Evolutionary conservation across 2,113 vertebrate genomes (phyloP).

Genomic region (Cheirogaleus medius): DNA sequence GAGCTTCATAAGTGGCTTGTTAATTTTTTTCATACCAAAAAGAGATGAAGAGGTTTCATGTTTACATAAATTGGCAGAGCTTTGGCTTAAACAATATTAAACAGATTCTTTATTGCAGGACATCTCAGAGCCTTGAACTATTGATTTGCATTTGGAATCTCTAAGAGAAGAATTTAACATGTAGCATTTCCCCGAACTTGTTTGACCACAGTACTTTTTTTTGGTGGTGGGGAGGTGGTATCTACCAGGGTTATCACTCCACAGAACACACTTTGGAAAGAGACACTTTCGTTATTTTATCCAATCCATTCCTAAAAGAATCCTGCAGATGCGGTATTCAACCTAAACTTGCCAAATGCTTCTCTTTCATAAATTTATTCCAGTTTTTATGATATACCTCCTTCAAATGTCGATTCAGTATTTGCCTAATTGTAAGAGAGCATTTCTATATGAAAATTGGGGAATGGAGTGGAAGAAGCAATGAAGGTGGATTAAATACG

Average conservation of each 20-base stretch:
- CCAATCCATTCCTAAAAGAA: neutral
- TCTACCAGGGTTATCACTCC: neutral
- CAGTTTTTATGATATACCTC: neutral
- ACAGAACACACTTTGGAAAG: neutral
- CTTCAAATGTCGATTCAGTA: neutral
- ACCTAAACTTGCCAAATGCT: rapidly evolving
- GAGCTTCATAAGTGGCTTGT: rapidly evolving
- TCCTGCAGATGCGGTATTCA: neutral
- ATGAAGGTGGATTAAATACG: neutral
- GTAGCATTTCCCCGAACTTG: neutral
- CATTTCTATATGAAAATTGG: neutral
- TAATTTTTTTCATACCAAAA: neutral
- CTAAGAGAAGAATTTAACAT: neutral
- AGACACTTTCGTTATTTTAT: rapidly evolving
- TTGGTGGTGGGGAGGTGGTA: rapidly evolving
- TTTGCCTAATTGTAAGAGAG: neutral
- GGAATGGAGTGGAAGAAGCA: neutral
- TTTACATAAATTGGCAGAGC: neutral
- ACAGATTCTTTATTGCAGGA: neutral
- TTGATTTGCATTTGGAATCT: neutral
- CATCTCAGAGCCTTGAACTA: neutral
- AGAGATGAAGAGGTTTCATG: neutral
- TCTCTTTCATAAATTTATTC: neutral
- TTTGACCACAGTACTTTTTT: neutral
- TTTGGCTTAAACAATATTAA: neutral